Base-by-base conservation (phyloP, 2,888 invertebrate genomes). In the Hypomecis atomaria region DNA sequence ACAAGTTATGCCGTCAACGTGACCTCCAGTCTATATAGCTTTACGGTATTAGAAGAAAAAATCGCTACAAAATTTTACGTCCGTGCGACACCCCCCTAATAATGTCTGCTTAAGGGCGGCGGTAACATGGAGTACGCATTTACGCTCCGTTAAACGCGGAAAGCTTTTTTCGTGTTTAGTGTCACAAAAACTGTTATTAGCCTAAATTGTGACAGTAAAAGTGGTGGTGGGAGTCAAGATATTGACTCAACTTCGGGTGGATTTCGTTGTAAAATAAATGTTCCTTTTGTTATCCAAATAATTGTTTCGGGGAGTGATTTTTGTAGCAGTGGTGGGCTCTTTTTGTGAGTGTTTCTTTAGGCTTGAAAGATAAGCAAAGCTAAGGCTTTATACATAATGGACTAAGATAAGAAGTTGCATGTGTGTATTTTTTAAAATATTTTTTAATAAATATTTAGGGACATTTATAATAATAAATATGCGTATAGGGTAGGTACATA, bases 131-230 rank as follows among this genome's bases (percentile, higher is more conserved):
- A 91, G 90, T 89, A 91, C 90, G 90, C 92, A 90, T 91, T 92
- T 91, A 91, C 91, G 92, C 89, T 89, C 88, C 90, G 90, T 89
- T 92, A 91, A 92, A 91, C 86, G 90, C 87, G 84, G 78, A 92
- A 91, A 91, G 92, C 91, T 92, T 92, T 92, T 92, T 92, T 91
- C 90, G 88, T 92, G 91, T 90, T 90, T 92, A 90, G 90, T 91
- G 92, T 91, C 92, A 90, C 90, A 90, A 91, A 90, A 92, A 91
- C 89, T 90, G 90, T 91, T 92, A 92, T 92, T 92, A 91, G 92
- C 86, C 81, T 88, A 87, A 90, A 88, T 88, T 90, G 90, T 88
- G 86, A 81, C 79, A 78, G 78, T 81, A 81, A 84, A 77, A 67
- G 70, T 74, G 74, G 76, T 72, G 71, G 69, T 66, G 70, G 64